Percentiles rank a stretch among this genome's conserved stretches.
Conservation (phyloP, 2,113 vertebrate genomes). For the Platichthys flesus region DNA sequence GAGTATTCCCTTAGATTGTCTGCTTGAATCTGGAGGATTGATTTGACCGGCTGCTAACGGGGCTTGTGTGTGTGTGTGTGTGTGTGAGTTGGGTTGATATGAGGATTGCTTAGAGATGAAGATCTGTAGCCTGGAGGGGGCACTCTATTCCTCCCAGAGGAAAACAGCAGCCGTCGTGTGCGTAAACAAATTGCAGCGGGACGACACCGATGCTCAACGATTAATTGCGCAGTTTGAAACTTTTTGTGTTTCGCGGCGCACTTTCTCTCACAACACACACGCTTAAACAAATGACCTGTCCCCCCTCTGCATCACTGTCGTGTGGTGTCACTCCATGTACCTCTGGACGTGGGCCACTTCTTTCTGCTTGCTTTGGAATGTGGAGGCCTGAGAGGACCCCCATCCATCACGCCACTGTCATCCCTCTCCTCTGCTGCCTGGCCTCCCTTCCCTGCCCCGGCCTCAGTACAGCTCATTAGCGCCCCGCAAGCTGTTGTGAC, state of each 20-base stretch:
- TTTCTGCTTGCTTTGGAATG: conserved; percentile 83
- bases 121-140: conserved; percentile 65
- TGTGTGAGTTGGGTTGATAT: conserved; percentile 21
- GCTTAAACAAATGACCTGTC: background rate
- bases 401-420: conserved; percentile 84
- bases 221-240: conserved; percentile 39
- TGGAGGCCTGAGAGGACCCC: conserved; percentile 73
- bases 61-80: conserved; percentile 1
- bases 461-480: conserved; percentile 84
- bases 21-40: conserved; percentile 56
- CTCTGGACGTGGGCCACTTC: conserved; percentile 70
- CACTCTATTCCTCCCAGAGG: conserved; percentile 47
- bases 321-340: conserved; percentile 55
- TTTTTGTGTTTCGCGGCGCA: background rate
- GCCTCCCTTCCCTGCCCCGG: conserved; percentile 50
- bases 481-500: conserved; percentile 80
- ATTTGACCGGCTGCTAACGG: conserved; percentile 33
- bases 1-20: conserved; percentile 63
- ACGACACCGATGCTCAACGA: conserved; percentile 37
- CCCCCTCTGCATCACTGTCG: conserved; percentile 8
- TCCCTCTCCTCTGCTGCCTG: conserved; percentile 36
- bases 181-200: conserved; percentile 51
- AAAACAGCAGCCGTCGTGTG: conserved; percentile 34
- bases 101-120: conserved; percentile 46
- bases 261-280: background rate